phyloP scores from a whole-genome alignment of 2,113 vertebrate species.

The Echinops telfairi region DNA sequence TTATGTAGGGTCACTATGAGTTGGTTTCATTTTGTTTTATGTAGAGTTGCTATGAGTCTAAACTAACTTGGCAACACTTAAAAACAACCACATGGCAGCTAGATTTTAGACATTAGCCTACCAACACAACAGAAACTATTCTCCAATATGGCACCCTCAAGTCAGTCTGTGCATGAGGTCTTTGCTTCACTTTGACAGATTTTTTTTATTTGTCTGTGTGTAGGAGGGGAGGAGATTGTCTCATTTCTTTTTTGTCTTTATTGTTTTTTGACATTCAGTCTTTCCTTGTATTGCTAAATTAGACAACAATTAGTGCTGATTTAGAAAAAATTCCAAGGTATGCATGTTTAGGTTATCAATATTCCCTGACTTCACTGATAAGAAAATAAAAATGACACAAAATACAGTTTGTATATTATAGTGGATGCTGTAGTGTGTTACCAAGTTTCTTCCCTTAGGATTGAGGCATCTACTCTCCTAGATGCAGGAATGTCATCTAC shows the following conservation, averaged over 20 bases:
- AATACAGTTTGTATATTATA: not conserved
- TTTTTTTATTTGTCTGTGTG: not conserved
- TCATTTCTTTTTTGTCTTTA: constrained; percentile 14
- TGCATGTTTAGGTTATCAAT: not conserved
- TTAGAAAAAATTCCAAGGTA: constrained; percentile 1
- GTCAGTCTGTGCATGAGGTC: not conserved
- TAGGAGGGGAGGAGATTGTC: not conserved
- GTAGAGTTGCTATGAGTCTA: too few relatives aligned
- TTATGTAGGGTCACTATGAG: too few relatives aligned
- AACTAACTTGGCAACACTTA: too few relatives aligned
- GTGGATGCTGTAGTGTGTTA: not conserved
- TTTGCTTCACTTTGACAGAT: constrained; percentile 4
- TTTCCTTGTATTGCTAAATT: not conserved
- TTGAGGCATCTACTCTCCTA: not conserved
- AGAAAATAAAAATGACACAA: not conserved
- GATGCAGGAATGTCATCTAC: not conserved
- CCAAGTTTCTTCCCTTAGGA: not conserved
- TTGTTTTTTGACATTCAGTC: not conserved
- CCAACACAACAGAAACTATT: not conserved
- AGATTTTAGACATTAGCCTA: not conserved
- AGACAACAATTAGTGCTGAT: not conserved
- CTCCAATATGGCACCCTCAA: not conserved
- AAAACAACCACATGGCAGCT: not conserved
- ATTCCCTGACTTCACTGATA: not conserved
- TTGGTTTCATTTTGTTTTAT: too few relatives aligned